Base-by-base conservation (phyloP, 1,140 invertebrate genomes). In the Dysdera silvatica region DNA sequence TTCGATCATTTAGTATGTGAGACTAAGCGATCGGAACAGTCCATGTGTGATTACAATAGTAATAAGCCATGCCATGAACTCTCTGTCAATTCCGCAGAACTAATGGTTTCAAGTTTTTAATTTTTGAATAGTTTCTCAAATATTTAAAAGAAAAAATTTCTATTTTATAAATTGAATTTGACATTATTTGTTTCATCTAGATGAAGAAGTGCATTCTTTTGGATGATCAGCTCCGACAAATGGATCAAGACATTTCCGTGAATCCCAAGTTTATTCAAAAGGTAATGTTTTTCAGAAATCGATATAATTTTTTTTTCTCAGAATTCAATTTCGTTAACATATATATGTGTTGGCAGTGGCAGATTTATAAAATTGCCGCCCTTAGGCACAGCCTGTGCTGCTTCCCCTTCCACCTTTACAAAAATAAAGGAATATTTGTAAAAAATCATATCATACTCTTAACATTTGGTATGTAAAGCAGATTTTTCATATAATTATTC, bases 171-270 rank as follows among this genome's bases (percentile, higher is more conserved):
- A 48, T 49, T 28, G 16, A 12, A 14, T 49, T 49, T 32, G 24
- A 5, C 20, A 37, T 54, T 54, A 14, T 1, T 23, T 54, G 20
- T 37, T 40, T 52, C 4, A 20, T 52, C 35, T 83, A 95, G 82
- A 89, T 95, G 83, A 84, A 85, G 20, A 81, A 84, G 52, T 93
- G 91, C 73, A 89, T 91, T 58, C 85, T 87, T 70, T 78, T 95
- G 65, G 88, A 95, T 72, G 86, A 86, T 71, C 86, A 90, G 73
- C 83, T 97, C 55, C 83, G 86, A 68, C 83, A 86, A 72, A 95
- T 95, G 91, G 92, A 96, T 77, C 88, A 93, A 74, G 91, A 95
- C 72, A 94, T 96, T 51, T 84, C 90, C 73, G 83, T 92, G 4
- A 94, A 93, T 74, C 89, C 91, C 23, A 85, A 91, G 76, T 90